Percentiles rank a stretch among this genome's conserved stretches.
phyloP scores from a whole-genome alignment of 2,113 vertebrate genomes.

The Halcyon senegalensis region DNA sequence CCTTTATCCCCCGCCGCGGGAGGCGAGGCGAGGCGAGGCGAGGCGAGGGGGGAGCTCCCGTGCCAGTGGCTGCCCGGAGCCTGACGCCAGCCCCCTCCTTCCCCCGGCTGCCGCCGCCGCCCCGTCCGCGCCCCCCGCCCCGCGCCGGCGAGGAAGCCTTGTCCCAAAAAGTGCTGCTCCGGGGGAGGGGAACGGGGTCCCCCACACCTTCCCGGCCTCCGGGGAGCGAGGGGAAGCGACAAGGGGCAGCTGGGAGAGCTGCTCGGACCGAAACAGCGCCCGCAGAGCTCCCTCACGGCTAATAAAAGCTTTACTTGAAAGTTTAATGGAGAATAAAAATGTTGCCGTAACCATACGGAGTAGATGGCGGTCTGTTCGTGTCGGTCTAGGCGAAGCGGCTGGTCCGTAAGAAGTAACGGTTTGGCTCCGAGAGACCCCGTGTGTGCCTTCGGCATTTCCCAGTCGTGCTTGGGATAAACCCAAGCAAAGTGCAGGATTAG shows the following conservation, averaged over 20 bases:
- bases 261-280: background rate
- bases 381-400: accelerated
- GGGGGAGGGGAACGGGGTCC: background rate
- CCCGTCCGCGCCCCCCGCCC: background rate
- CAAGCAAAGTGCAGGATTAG: background rate
- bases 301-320: accelerated
- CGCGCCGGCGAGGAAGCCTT: background rate
- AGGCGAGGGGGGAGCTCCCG: background rate
- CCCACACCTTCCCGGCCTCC: accelerated
- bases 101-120: background rate
- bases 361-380: background rate
- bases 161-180: background rate
- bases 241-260: background rate
- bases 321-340: background rate
- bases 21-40: too few species aligned
- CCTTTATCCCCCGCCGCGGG: background rate
- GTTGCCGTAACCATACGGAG: accelerated
- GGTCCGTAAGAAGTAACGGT: background rate
- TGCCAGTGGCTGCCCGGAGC: background rate
- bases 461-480: background rate
- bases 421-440: background rate
- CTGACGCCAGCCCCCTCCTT: background rate
- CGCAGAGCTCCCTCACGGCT: background rate
- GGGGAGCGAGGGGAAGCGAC: background rate
- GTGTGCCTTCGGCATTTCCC: background rate